Evolutionary conservation across 2,888 invertebrate genomes (phyloP).

Genomic region (Tuberolachnus salignus): DNA sequence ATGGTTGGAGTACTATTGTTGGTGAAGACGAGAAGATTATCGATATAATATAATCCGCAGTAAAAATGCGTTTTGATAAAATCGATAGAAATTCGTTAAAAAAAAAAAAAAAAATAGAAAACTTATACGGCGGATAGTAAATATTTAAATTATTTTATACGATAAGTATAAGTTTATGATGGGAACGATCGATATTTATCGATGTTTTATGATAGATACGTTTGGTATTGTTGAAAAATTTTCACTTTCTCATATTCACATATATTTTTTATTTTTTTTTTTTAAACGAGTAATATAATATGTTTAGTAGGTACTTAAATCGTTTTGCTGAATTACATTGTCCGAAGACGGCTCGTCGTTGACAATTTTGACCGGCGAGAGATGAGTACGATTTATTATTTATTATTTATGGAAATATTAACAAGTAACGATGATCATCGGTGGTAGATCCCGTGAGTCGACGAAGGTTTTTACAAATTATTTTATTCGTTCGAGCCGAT

Average conservation of each 20-base stretch:
- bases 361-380: not conserved
- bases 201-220: too few relatives aligned
- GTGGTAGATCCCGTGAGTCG: too few relatives aligned
- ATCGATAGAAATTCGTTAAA: too few relatives aligned
- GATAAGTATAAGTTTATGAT: not conserved
- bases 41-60: not conserved
- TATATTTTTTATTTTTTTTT: too few relatives aligned
- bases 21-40: not conserved
- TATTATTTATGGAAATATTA: not conserved
- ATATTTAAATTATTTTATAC: slow-evolving; percentile 6
- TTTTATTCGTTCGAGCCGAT: slow-evolving; percentile 1
- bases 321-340: too few relatives aligned
- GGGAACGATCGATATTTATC: too few relatives aligned
- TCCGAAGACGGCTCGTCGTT: too few relatives aligned
- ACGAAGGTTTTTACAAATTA: not conserved
- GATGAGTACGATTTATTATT: not conserved
- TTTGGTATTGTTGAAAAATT: too few relatives aligned
- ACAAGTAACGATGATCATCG: too few relatives aligned
- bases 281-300: too few relatives aligned
- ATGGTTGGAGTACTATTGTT: not conserved
- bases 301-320: too few relatives aligned
- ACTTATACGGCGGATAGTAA: not conserved
- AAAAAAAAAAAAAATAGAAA: slow-evolving; percentile 6
- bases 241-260: too few relatives aligned
- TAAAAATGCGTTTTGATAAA: slow-evolving; percentile 7